Percentiles rank a stretch among this genome's conserved stretches.
Conservation (phyloP, 2,888 invertebrate species). For the Luffia ferchaultella region DNA sequence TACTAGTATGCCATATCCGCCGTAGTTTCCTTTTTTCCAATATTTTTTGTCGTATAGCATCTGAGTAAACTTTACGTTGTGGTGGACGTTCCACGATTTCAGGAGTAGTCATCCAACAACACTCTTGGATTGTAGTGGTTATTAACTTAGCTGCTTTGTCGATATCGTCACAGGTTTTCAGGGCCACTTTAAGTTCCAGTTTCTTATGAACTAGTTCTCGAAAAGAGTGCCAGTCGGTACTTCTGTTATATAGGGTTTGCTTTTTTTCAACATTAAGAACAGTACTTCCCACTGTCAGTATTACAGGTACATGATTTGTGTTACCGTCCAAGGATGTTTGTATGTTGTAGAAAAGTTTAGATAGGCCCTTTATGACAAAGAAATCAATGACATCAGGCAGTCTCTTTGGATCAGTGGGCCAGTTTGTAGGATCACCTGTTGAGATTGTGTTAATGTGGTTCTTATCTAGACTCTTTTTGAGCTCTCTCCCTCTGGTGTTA, state of each 20-base stretch:
- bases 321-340: constrained; percentile 15
- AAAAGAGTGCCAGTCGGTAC: constrained; percentile 15
- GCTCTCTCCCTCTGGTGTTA: constrained; percentile 12
- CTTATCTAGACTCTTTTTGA: constrained; percentile 11
- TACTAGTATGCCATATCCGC: constrained; percentile 12
- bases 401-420: constrained; percentile 14
- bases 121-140: constrained; percentile 6
- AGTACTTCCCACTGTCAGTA: constrained; percentile 12
- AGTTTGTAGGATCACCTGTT: constrained; percentile 15
- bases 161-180: constrained; percentile 10
- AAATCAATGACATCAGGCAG: constrained; percentile 13
- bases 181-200: constrained; percentile 7
- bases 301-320: constrained; percentile 17
- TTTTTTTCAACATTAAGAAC: neutral
- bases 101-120: constrained; percentile 8
- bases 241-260: constrained; percentile 9
- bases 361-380: constrained; percentile 4
- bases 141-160: constrained; percentile 4
- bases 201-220: constrained; percentile 7
- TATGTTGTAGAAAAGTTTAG: constrained; percentile 1
- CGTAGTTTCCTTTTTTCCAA: constrained; percentile 12
- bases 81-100: neutral
- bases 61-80: neutral
- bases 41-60: constrained; percentile 9
- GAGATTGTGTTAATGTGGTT: constrained; percentile 11